Conservation (phyloP, 2,888 invertebrate genomes). For the Sepiola atlantica region DNA sequence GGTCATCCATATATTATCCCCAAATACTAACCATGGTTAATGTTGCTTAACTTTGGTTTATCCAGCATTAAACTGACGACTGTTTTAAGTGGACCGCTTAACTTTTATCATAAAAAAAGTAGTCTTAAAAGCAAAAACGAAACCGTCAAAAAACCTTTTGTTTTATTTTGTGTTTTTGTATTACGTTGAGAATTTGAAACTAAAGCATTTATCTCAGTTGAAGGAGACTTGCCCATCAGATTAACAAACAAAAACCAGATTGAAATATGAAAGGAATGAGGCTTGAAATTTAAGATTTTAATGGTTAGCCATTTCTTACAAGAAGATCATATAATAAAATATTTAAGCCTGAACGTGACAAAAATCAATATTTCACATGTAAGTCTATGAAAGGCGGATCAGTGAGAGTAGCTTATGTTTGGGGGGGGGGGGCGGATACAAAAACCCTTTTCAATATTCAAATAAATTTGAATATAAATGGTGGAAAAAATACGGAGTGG, state of each 20-base stretch:
- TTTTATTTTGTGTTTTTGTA: no score
- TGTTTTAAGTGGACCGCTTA: not conserved
- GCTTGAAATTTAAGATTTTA: conserved; percentile 32
- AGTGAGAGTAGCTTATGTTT: conserved; percentile 13
- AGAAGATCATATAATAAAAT: conserved; percentile 22
- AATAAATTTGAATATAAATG: conserved; percentile 10
- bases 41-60: not conserved
- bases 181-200: not conserved
- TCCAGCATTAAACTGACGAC: not conserved
- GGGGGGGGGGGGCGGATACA: not conserved
- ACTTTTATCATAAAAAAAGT: not conserved
- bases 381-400: conserved; percentile 32
- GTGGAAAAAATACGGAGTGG: not conserved
- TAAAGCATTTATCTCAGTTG: conserved; percentile 32
- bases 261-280: conserved; percentile 11
- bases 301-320: conserved; percentile 32
- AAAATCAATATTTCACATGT: conserved; percentile 22
- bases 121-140: no score
- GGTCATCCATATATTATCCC: not conserved
- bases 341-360: conserved; percentile 20
- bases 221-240: conserved; percentile 19
- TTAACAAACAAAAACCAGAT: not conserved
- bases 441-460: conserved; percentile 4
- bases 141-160: no score
- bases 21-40: not conserved